phyloP scores from a whole-genome alignment of 2,113 vertebrate species.

The Ploceus nigricollis region DNA sequence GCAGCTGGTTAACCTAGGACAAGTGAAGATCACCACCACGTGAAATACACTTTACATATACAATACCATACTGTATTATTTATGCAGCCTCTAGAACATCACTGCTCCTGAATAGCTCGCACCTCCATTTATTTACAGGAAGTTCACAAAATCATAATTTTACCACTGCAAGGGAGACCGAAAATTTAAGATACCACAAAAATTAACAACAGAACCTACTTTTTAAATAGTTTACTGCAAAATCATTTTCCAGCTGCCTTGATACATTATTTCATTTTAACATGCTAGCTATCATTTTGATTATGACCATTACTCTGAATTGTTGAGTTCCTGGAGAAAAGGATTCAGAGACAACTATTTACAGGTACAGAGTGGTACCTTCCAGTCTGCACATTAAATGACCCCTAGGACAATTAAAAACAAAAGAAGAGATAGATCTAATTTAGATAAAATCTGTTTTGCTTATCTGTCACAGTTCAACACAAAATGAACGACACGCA shows the following conservation, averaged over 20 bases:
- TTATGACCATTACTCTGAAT: background rate
- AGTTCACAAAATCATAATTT: background rate
- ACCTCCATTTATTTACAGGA: background rate
- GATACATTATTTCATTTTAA: background rate
- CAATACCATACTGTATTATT: background rate
- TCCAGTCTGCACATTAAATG: background rate
- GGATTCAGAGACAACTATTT: background rate
- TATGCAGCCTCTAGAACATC: background rate
- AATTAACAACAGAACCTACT: background rate
- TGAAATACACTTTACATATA: background rate
- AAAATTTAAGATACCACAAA: background rate
- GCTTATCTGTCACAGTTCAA: no score
- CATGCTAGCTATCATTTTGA: background rate
- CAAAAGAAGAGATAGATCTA: background rate
- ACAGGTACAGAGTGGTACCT: background rate
- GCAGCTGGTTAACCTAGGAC: constrained; percentile 91
- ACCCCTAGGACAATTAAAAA: background rate
- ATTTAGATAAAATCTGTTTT: background rate
- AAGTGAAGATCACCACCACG: background rate
- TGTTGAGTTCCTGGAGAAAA: background rate
- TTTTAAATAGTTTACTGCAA: background rate
- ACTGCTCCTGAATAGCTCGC: background rate
- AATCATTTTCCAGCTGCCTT: background rate
- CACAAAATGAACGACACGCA: no score
- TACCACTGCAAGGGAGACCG: background rate